These are phyloP conservation scores for Manis pentadactyla DNA, from an alignment of 2,797 vertebrate species.

Conservation along the genomic window DNA sequence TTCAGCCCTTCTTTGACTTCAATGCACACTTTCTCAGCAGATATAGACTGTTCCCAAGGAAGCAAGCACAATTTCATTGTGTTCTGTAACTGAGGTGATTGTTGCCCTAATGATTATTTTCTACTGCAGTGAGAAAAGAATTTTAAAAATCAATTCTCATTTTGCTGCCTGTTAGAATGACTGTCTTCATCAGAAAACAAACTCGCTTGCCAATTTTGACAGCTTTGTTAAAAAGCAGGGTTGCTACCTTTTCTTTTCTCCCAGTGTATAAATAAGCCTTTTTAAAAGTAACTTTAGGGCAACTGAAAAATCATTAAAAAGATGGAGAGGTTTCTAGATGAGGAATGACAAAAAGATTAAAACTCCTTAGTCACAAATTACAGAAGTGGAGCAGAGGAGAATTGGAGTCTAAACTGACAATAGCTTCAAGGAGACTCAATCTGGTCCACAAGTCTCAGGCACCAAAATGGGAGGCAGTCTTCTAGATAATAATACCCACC, in stretches of 20 bases:
- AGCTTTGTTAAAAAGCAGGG: conserved; percentile 52
- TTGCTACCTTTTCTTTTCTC: conserved; percentile 59
- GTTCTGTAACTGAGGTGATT: conserved; percentile 50
- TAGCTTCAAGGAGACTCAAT: background rate
- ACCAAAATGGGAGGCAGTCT: background rate
- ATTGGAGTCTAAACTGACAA: background rate
- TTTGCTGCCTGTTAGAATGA: conserved; percentile 53
- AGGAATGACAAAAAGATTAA: background rate
- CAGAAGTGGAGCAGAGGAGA: background rate
- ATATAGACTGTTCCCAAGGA: background rate
- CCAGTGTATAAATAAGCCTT: conserved; percentile 49
- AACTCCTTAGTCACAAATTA: background rate
- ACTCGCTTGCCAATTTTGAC: conserved; percentile 41
- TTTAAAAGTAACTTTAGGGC: conserved; percentile 4
- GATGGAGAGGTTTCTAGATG: background rate
- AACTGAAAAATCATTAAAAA: conserved; percentile 9
- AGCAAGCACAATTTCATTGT: background rate
- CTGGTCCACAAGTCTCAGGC: background rate
- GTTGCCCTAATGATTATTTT: conserved; percentile 58
- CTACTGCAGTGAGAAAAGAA: conserved; percentile 51
- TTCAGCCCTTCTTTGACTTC: background rate
- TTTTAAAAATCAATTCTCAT: conserved; percentile 70
- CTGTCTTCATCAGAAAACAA: conserved; percentile 68
- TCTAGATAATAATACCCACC: background rate
- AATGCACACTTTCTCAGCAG: background rate